Percentiles rank a stretch among this genome's conserved stretches.
Evolutionary conservation across 1,140 invertebrate genomes (phyloP).

Genomic region (Tetraneura akinire): DNA sequence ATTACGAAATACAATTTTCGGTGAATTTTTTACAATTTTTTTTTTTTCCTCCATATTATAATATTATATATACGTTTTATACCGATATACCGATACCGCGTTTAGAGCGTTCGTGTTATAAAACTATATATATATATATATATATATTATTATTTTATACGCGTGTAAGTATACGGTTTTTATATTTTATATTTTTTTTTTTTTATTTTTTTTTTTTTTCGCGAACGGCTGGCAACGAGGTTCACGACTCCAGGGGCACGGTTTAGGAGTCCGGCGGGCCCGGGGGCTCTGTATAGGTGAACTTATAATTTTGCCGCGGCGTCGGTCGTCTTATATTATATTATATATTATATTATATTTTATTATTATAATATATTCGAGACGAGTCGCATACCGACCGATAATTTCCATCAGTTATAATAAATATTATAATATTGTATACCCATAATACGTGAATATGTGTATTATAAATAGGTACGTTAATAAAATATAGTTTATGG

Average conservation of each 20-base stretch:
- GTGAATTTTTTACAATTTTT: background rate
- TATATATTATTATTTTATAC: too few relatives aligned
- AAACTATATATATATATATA: too few relatives aligned
- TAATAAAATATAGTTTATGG: background rate
- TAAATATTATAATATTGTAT: slow-evolving; percentile 24
- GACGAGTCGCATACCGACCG: slow-evolving; percentile 35
- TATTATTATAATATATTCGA: background rate
- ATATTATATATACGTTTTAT: too few relatives aligned
- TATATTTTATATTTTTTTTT: too few relatives aligned
- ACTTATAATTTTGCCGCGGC: slow-evolving; percentile 20
- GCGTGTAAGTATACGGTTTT: too few relatives aligned
- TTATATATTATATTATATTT: too few relatives aligned
- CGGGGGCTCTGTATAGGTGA: slow-evolving; percentile 51
- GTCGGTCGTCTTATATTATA: slow-evolving; percentile 13
- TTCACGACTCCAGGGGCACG: slow-evolving; percentile 51
- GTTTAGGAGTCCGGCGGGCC: slow-evolving; percentile 49
- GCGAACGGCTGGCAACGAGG: slow-evolving; percentile 44
- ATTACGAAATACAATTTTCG: too few relatives aligned
- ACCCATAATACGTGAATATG: too few relatives aligned
- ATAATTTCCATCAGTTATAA: slow-evolving; percentile 2
- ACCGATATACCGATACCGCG: too few relatives aligned
- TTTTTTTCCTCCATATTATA: too few relatives aligned
- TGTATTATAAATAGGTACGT: too few relatives aligned
- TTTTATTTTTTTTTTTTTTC: slow-evolving; percentile 25
- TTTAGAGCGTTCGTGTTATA: too few relatives aligned